These are phyloP conservation scores for Elegia similella DNA, from an alignment of 2,888 invertebrate species.

Conservation along the genomic window DNA sequence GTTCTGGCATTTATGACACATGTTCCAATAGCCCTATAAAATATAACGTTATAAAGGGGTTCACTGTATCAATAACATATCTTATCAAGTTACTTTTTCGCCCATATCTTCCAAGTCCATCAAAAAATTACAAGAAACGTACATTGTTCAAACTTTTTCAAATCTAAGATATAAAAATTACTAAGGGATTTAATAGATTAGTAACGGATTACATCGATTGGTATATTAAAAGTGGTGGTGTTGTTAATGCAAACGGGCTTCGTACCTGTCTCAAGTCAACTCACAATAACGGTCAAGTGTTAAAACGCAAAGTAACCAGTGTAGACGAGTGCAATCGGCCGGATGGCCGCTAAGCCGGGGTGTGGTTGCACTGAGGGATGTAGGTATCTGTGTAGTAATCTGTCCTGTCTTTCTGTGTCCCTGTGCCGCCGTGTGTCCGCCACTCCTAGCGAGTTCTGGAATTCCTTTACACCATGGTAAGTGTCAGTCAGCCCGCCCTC, in stretches of 20 bases:
- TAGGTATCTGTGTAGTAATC: slow-evolving; percentile 84
- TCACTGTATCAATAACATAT: background rate
- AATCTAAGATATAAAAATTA: no score
- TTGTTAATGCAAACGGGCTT: slow-evolving; percentile 81
- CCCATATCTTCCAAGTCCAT: background rate
- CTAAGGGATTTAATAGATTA: no score
- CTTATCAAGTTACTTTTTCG: background rate
- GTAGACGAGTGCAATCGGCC: slow-evolving; percentile 74
- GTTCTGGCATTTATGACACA: slow-evolving; percentile 78
- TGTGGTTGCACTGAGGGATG: slow-evolving; percentile 81
- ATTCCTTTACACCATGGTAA: slow-evolving; percentile 99
- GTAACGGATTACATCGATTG: slow-evolving; percentile 33
- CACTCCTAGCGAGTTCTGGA: slow-evolving; percentile 98
- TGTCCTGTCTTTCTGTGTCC: slow-evolving; percentile 86
- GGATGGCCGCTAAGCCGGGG: slow-evolving; percentile 73
- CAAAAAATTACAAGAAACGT: background rate
- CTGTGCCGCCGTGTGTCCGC: slow-evolving; percentile 86
- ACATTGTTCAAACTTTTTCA: no score
- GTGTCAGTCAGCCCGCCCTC: slow-evolving; percentile 87
- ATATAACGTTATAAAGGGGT: background rate
- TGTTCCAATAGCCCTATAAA: slow-evolving; percentile 56
- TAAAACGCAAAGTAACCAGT: slow-evolving; percentile 80
- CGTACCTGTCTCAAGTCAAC: slow-evolving; percentile 48
- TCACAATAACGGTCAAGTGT: slow-evolving; percentile 63
- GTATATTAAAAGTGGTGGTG: slow-evolving; percentile 55